A percentile compares a stretch with the other conserved stretches of the same genome.
Evolutionary conservation across 2,797 vertebrate species (phyloP).

Genomic region (Rallus crepitans): DNA sequence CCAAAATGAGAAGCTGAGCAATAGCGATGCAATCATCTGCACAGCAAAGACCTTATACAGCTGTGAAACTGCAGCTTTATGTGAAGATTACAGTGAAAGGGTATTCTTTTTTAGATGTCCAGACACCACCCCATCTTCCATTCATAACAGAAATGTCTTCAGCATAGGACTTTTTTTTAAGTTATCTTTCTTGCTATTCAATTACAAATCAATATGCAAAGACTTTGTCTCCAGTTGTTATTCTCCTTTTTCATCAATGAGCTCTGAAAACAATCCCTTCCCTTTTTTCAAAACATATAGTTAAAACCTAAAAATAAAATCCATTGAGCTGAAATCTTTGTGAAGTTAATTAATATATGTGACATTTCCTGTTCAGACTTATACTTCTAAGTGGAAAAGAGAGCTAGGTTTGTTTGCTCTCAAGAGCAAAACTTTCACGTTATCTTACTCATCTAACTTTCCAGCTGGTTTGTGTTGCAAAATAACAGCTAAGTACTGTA

Average conservation of each 20-base stretch:
- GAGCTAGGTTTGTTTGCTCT: not conserved
- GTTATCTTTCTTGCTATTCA: not conserved
- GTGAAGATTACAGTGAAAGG: not conserved
- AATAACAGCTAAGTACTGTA: slow-evolving; percentile 19
- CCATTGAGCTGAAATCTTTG: not conserved
- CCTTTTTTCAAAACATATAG: not conserved
- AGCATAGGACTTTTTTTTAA: not conserved
- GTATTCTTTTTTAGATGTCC: not conserved
- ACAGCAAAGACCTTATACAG: not conserved
- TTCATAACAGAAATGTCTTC: not conserved
- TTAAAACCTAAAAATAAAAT: not conserved
- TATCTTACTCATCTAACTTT: not conserved
- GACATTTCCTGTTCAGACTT: not conserved
- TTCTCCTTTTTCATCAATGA: not conserved
- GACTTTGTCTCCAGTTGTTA: not conserved
- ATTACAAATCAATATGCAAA: not conserved
- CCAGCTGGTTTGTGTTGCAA: not conserved
- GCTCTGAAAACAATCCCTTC: not conserved
- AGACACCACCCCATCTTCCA: not conserved
- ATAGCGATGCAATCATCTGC: not conserved
- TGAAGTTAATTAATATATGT: not conserved
- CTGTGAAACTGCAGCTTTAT: not conserved
- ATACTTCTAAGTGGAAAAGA: not conserved
- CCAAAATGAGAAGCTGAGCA: not conserved
- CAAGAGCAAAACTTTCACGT: slow-evolving; percentile 5